phyloP scores from a whole-genome alignment of 2,888 invertebrate genomes.

The Conistra vaccinii region DNA sequence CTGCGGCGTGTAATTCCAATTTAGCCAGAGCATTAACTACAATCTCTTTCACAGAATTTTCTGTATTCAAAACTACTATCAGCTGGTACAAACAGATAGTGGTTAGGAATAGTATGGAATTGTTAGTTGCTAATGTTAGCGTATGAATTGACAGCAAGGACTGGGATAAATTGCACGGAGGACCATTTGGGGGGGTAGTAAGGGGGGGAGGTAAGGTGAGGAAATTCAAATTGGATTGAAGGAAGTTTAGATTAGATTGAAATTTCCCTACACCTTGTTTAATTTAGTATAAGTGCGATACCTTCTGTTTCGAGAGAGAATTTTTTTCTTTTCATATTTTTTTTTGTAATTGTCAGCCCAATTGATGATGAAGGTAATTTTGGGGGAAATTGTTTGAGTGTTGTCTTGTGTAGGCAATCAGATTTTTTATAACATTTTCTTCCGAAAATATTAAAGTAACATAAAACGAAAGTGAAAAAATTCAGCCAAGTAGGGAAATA shows the following conservation, averaged over 20 bases:
- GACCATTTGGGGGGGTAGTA: constrained; percentile 64
- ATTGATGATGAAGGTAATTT: constrained; percentile 54
- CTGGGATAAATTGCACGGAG: constrained; percentile 65
- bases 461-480: not conserved
- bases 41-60: not conserved
- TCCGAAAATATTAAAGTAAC: not conserved
- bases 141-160: constrained; percentile 49
- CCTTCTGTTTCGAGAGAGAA: constrained; percentile 48
- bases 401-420: not conserved
- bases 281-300: constrained; percentile 83
- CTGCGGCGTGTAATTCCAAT: not conserved
- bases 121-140: constrained; percentile 39
- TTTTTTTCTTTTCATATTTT: constrained; percentile 10
- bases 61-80: not conserved
- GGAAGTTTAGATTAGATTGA: constrained; percentile 89
- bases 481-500: not conserved
- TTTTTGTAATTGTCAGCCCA: constrained; percentile 46
- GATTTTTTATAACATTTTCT: constrained; percentile 1
- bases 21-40: not conserved
- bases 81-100: constrained; percentile 19
- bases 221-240: constrained; percentile 89
- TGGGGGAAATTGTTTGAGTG: constrained; percentile 3
- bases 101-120: constrained; percentile 15
- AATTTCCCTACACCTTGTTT: constrained; percentile 89
- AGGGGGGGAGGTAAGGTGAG: constrained; percentile 71